Conservation (phyloP, 1,140 invertebrate genomes). For the Spodoptera litura region DNA sequence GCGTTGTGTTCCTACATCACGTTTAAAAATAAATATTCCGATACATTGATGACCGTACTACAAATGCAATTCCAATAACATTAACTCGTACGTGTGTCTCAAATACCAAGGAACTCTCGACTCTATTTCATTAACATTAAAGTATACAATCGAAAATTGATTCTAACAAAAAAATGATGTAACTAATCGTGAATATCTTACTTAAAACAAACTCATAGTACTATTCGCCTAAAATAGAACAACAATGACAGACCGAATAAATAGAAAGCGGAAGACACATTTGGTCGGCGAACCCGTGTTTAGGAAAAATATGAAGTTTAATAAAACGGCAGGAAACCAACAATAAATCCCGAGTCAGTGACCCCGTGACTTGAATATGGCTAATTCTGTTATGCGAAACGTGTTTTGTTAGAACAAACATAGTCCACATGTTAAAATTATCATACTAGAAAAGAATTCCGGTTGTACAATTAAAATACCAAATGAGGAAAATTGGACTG, state of each 20-base stretch:
- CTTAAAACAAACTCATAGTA: constrained; percentile 16
- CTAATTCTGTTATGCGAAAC: constrained; percentile 76
- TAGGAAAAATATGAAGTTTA: constrained; percentile 76
- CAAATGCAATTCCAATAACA: constrained; percentile 18
- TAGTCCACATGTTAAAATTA: constrained; percentile 37
- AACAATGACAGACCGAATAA: constrained; percentile 39
- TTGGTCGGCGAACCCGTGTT: constrained; percentile 57
- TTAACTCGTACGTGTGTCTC: constrained; percentile 3
- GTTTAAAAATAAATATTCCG: constrained; percentile 35
- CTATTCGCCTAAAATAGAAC: constrained; percentile 38
- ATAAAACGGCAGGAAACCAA: constrained; percentile 78
- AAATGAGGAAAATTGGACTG: constrained; percentile 7
- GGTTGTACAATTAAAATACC: constrained; percentile 8
- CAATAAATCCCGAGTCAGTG: constrained; percentile 82
- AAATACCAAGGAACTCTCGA: background rate
- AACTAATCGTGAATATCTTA: constrained; percentile 29
- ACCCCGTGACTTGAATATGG: constrained; percentile 79
- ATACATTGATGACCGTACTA: constrained; percentile 3
- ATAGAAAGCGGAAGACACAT: constrained; percentile 60
- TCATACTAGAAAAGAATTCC: constrained; percentile 27
- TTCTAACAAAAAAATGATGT: constrained; percentile 17
- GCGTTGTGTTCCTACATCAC: constrained; percentile 19
- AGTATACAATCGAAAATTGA: background rate
- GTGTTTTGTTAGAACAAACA: constrained; percentile 67
- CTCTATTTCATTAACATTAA: background rate